These are phyloP conservation scores for Pterocles burchelli DNA, from an alignment of 2,113 vertebrate genomes.

Conservation along the genomic window DNA sequence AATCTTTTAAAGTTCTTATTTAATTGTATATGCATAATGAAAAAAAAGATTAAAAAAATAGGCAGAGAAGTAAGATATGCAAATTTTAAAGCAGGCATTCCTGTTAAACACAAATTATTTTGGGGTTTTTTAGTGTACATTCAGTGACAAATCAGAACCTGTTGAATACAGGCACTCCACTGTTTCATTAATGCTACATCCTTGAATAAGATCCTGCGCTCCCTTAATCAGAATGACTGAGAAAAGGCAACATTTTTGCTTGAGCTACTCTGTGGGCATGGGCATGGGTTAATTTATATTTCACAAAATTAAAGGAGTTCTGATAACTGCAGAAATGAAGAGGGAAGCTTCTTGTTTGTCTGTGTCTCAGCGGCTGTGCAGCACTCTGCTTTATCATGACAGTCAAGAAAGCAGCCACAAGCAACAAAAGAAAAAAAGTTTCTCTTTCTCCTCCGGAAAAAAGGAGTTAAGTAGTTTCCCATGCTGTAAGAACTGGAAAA, in stretches of 20 bases:
- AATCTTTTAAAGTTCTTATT: background rate
- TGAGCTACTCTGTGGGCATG: background rate
- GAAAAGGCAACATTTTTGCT: background rate
- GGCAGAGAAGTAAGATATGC: background rate
- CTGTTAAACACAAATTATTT: background rate
- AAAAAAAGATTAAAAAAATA: background rate
- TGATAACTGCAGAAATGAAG: background rate
- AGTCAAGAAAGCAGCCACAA: background rate
- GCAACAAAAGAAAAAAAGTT: slow-evolving; percentile 38
- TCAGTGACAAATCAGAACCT: background rate
- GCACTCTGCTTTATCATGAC: background rate
- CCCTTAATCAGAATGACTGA: background rate
- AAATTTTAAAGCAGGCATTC: background rate
- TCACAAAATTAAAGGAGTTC: background rate
- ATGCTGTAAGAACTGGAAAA: slow-evolving; percentile 41
- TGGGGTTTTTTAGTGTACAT: background rate
- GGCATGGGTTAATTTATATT: background rate
- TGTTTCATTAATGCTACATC: background rate
- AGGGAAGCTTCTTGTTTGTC: background rate
- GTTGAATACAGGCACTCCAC: background rate
- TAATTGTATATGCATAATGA: background rate
- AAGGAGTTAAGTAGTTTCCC: slow-evolving; percentile 19
- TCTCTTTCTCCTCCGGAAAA: slow-evolving; percentile 29
- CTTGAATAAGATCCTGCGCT: background rate
- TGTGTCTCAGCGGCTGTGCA: background rate